Evolutionary conservation across 1,140 invertebrate species (phyloP).

Genomic region (Musca vetustissima): DNA sequence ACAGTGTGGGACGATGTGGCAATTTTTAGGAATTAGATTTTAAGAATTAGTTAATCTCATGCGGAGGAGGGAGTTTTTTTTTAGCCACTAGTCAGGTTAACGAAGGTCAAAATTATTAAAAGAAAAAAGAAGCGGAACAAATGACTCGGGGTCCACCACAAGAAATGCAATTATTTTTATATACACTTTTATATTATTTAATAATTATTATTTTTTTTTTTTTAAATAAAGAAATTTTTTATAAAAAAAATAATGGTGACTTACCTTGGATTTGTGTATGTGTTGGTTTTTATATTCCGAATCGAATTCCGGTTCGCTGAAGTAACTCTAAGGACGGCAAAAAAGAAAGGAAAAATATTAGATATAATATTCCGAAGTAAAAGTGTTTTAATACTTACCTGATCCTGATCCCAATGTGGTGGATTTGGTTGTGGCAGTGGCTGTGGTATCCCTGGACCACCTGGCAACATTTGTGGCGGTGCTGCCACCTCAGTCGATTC

Average conservation of each 20-base stretch:
- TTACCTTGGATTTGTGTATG: constrained; percentile 89
- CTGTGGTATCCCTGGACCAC: constrained; percentile 61
- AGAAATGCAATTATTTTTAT: constrained; percentile 2
- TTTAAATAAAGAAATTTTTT: constrained; percentile 20
- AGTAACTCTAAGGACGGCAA: constrained; percentile 85
- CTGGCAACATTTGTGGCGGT: constrained; percentile 54
- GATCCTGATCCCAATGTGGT: constrained; percentile 55
- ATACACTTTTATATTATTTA: constrained; percentile 19
- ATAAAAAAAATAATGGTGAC: constrained; percentile 40
- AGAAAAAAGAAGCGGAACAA: constrained; percentile 3
- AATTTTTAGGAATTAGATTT: constrained; percentile 62
- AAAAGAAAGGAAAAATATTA: constrained; percentile 43
- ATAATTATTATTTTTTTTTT: constrained; percentile 12
- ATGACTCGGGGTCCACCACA: background rate
- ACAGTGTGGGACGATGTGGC: constrained; percentile 61
- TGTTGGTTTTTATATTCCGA: constrained; percentile 92
- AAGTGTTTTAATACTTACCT: constrained; percentile 26
- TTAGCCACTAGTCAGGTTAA: constrained; percentile 16
- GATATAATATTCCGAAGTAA: background rate
- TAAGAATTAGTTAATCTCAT: no score
- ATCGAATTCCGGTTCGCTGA: constrained; percentile 92
- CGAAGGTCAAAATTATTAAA: background rate
- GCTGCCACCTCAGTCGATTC: constrained; percentile 75
- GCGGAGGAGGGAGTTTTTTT: background rate
- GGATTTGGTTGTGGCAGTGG: constrained; percentile 57